Base-by-base conservation (phyloP, 2,113 vertebrate species). In the Vidua macroura region DNA sequence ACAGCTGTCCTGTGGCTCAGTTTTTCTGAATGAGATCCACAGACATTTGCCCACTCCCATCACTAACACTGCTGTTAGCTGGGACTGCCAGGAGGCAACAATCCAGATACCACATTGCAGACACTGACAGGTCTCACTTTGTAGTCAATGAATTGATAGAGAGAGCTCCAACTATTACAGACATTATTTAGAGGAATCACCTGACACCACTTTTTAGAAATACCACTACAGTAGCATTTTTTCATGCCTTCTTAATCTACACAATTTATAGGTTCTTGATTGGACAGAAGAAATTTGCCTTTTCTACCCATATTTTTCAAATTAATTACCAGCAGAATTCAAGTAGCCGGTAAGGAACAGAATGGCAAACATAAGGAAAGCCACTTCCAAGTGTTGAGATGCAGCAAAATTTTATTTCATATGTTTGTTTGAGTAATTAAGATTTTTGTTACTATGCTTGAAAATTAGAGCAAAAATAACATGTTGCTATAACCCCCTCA, bases 311-410 rank as follows among this genome's bases (percentile, higher is more conserved):
- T 64, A 69, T 63, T 78, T 93, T 92, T 75, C 49, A 73, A 52
- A 79, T 41, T 30, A 86, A 56, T 11, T 19, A 68, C 8, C 23
- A 56, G 56, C 31, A 93, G 77, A 92, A 96, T 22, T 10, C 12
- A 85, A 79, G 30, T 24, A 62, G 59, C 37, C 35, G 91, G 22
- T 78, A 87, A 68, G 3, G 7, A 92, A n/a, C 52, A 92, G 81
- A 86, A 91, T 66, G 31, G 79, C 31, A 94, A 78, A 82, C 24
- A 63, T 83, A 78, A 81, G 56, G 52, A 91, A 83, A 86, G 52
- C 10, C 13, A 70, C 23, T 74, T 92, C 43, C 59, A 95, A 70
- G 23, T 31, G 41, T n/a, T 4, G 3, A 91, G 44, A 66, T 0
- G 10, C 3, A 22, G 59, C 44, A 93, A 70, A 81, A 90, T 15